These are phyloP conservation scores for Lithobates pipiens DNA, from an alignment of 2,797 vertebrate species.

Conservation along the genomic window DNA sequence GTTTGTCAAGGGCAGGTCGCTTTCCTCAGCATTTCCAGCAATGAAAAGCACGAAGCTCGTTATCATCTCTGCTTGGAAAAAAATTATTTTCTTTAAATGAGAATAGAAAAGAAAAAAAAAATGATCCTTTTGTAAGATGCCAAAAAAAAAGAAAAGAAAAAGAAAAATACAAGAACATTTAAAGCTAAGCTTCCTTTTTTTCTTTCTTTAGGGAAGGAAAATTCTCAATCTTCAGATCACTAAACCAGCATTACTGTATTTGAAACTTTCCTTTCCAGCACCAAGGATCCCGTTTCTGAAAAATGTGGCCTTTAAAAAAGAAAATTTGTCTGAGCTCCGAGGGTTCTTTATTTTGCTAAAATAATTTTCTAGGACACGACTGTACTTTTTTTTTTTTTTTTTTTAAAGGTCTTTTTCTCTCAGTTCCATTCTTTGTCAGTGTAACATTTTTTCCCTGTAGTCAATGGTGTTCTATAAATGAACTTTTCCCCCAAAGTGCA, in stretches of 20 bases:
- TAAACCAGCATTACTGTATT: constrained; percentile 14
- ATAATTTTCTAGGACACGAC: background rate
- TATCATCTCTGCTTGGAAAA: constrained; percentile 47
- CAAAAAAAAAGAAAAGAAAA: constrained; percentile 50
- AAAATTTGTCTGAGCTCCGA: background rate
- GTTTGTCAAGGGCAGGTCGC: constrained; percentile 4
- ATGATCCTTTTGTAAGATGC: constrained; percentile 39
- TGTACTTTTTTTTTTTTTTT: background rate
- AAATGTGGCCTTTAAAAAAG: constrained; percentile 12
- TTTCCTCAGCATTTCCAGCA: constrained; percentile 21
- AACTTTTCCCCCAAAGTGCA: constrained; percentile 33
- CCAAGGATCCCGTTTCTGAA: background rate
- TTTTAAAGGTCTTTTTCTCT: background rate
- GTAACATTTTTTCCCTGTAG: constrained; percentile 2
- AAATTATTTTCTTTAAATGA: constrained; percentile 45
- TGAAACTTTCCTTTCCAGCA: constrained; percentile 33
- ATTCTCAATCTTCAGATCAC: constrained; percentile 37
- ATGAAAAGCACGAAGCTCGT: constrained; percentile 50
- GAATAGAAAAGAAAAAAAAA: constrained; percentile 36
- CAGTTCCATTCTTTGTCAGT: background rate
- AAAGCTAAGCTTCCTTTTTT: constrained; percentile 48
- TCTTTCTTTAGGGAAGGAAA: constrained; percentile 36
- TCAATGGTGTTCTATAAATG: constrained; percentile 14
- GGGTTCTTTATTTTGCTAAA: constrained; percentile 1
- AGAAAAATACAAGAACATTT: constrained; percentile 28